phyloP scores from a whole-genome alignment of 1,140 invertebrate genomes.

The Notospermus geniculatus region DNA sequence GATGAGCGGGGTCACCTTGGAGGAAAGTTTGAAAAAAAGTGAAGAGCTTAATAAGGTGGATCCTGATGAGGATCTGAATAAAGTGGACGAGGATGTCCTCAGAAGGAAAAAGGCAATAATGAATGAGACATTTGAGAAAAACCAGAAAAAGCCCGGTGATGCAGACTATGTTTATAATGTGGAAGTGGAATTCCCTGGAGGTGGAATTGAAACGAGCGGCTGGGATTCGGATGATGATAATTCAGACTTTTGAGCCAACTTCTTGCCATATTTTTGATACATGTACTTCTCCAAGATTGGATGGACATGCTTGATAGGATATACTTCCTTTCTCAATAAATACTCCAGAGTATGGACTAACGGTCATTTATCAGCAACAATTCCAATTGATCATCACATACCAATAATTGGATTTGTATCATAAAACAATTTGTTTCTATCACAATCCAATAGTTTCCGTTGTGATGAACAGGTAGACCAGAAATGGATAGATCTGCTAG shows the following conservation, averaged over 20 bases:
- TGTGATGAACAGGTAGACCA: too few relatives aligned
- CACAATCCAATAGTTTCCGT: too few relatives aligned
- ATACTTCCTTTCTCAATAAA: too few relatives aligned
- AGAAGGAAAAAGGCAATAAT: constrained; percentile 57
- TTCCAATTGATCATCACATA: too few relatives aligned
- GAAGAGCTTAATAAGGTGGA: constrained; percentile 44
- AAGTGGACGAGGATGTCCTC: constrained; percentile 52
- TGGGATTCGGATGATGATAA: constrained; percentile 47
- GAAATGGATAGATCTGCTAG: too few relatives aligned
- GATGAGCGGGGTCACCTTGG: constrained; percentile 43
- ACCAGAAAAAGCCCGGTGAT: constrained; percentile 54
- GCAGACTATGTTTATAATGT: constrained; percentile 58
- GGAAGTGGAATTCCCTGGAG: constrained; percentile 50
- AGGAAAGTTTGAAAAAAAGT: constrained; percentile 50
- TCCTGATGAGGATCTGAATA: constrained; percentile 59
- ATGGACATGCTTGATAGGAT: too few relatives aligned
- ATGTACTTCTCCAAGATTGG: too few relatives aligned
- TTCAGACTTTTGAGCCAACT: constrained; percentile 41
- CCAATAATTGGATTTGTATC: too few relatives aligned
- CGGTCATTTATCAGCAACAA: too few relatives aligned
- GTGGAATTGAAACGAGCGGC: constrained; percentile 34
- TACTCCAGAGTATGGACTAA: too few relatives aligned
- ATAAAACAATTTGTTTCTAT: too few relatives aligned
- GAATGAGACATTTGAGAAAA: constrained; percentile 56
- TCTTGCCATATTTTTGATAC: too few relatives aligned